Conservation (phyloP, 2,113 vertebrate genomes). For the Mixornis gularis region DNA sequence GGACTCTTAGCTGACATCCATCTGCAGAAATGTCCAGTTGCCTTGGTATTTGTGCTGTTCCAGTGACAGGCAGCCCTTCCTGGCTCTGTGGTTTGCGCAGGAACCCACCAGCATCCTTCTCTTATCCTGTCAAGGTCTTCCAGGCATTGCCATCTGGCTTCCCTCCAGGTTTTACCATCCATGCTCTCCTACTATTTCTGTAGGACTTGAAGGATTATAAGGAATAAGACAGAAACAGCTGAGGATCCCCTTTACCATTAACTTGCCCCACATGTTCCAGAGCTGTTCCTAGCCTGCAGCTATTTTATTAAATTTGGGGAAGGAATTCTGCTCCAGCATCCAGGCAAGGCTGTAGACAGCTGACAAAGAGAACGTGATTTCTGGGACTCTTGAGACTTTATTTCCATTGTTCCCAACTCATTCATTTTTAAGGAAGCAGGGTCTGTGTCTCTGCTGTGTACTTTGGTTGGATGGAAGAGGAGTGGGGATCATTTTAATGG, state of each 20-base stretch:
- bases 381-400: rapidly evolving
- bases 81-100: not conserved
- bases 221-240: not conserved
- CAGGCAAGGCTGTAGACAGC: not conserved
- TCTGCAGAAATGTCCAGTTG: not conserved
- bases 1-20: rapidly evolving
- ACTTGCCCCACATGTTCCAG: not conserved
- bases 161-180: rapidly evolving
- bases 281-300: not conserved
- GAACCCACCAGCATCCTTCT: not conserved
- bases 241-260: not conserved
- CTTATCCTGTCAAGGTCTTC: not conserved
- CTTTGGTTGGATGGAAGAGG: not conserved
- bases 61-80: not conserved
- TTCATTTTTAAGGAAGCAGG: not conserved
- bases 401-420: not conserved
- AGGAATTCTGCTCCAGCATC: not conserved
- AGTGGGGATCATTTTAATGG: not conserved
- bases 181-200: rapidly evolving
- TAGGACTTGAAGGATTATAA: not conserved
- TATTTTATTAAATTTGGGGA: not conserved
- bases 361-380: not conserved
- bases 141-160: not conserved
- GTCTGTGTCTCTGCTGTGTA: not conserved
- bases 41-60: not conserved